Conservation (phyloP, 2,113 vertebrate species). For the Pyxicephalus adspersus region DNA sequence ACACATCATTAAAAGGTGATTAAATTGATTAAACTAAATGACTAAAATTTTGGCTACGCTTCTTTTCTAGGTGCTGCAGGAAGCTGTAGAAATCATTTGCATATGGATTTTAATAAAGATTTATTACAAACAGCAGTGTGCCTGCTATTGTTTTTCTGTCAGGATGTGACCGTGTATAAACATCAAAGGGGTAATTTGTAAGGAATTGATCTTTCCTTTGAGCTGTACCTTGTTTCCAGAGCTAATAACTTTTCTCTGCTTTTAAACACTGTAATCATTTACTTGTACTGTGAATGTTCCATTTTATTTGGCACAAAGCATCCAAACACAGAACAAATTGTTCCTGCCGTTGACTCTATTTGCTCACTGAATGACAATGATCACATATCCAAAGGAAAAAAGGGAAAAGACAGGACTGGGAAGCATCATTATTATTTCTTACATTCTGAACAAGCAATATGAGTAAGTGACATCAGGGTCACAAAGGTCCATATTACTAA, state of each 20-base stretch:
- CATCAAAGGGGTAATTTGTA: not conserved
- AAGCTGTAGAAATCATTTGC: not conserved
- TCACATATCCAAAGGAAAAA: constrained; percentile 8
- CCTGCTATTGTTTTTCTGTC: constrained; percentile 24
- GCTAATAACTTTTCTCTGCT: constrained; percentile 28
- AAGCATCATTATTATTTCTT: constrained; percentile 8
- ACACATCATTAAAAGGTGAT: not conserved
- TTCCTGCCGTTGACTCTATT: not conserved
- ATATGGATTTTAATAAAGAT: not conserved
- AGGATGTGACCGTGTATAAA: not conserved
- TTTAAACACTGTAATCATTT: constrained; percentile 32
- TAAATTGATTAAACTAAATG: not conserved
- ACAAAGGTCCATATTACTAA: not conserved
- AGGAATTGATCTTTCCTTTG: constrained; percentile 17
- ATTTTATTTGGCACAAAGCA: constrained; percentile 36
- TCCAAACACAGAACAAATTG: constrained; percentile 29
- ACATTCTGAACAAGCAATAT: not conserved
- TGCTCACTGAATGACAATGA: constrained; percentile 21
- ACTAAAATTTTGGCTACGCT: not conserved
- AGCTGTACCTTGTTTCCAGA: constrained; percentile 29
- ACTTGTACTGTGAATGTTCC: constrained; percentile 33
- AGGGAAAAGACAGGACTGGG: not conserved
- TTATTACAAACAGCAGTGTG: constrained; percentile 20
- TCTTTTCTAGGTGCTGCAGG: not conserved
- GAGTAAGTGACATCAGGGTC: not conserved